These are phyloP conservation scores for Colletes latitarsis DNA, from an alignment of 1,140 invertebrate genomes.

Conservation along the genomic window DNA sequence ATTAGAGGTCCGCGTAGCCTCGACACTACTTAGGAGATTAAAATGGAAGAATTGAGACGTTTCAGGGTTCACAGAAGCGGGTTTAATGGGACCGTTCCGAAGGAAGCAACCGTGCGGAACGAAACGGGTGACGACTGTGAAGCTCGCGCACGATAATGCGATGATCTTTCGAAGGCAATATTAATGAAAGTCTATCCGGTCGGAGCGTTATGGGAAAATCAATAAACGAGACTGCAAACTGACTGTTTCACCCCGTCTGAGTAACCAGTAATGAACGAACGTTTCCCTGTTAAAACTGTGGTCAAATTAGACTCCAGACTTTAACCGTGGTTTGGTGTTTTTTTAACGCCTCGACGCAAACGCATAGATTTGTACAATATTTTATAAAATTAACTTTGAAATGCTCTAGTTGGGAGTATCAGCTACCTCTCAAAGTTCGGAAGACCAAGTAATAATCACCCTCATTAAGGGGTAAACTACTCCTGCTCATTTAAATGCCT, in stretches of 20 bases:
- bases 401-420: no score
- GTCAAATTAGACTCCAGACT: no score
- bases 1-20: background rate
- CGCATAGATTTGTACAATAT: no score
- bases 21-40: constrained; percentile 25
- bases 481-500: no score
- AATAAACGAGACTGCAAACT: background rate
- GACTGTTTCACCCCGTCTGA: background rate
- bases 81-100: constrained; percentile 33
- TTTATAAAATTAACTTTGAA: no score
- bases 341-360: no score
- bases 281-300: no score
- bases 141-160: constrained; percentile 10
- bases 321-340: no score
- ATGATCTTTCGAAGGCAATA: constrained; percentile 31
- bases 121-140: constrained; percentile 34
- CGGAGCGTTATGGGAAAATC: background rate
- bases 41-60: constrained; percentile 38
- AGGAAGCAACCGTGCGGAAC: constrained; percentile 35
- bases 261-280: background rate
- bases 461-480: no score
- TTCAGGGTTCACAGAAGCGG: constrained; percentile 14
- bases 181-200: constrained; percentile 38
- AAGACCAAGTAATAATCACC: no score
- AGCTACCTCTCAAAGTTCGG: no score